Conservation (phyloP, 2,797 vertebrate species). For the Mormyrus proboscirostris region DNA sequence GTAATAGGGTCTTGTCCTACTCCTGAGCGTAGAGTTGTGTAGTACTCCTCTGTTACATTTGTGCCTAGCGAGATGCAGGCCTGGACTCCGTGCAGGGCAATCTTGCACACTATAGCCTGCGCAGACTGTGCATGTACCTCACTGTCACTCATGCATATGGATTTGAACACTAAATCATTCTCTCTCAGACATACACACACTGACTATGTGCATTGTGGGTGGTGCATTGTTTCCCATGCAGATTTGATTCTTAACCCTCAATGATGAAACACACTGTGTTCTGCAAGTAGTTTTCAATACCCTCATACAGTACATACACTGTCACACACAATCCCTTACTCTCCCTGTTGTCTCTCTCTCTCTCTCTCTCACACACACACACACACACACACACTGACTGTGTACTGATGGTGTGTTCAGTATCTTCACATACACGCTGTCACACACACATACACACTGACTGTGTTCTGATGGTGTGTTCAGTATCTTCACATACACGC, state of each 20-base stretch:
- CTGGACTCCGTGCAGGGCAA: not conserved
- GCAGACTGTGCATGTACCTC: not conserved
- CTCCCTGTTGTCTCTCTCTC: not conserved
- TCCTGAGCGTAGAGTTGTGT: not conserved
- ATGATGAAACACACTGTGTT: not conserved
- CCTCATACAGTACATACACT: not conserved
- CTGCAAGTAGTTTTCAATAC: not conserved
- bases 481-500: not conserved
- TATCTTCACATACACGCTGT: too few relatives aligned
- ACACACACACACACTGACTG: not conserved
- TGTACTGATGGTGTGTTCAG: not conserved
- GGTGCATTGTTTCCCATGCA: not conserved
- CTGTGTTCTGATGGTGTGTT: not conserved
- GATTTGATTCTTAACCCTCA: not conserved
- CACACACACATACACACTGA: not conserved
- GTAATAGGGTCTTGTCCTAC: not conserved
- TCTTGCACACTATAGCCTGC: not conserved
- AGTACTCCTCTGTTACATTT: not conserved
- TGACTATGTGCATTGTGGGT: not conserved
- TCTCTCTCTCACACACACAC: not conserved
- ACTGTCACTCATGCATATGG: not conserved
- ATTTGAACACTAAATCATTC: not conserved
- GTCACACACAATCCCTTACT: not conserved
- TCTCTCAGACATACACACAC: not conserved
- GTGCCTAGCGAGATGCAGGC: not conserved